phyloP scores from a whole-genome alignment of 2,888 invertebrate species.

The Troides oblongomaculatus region DNA sequence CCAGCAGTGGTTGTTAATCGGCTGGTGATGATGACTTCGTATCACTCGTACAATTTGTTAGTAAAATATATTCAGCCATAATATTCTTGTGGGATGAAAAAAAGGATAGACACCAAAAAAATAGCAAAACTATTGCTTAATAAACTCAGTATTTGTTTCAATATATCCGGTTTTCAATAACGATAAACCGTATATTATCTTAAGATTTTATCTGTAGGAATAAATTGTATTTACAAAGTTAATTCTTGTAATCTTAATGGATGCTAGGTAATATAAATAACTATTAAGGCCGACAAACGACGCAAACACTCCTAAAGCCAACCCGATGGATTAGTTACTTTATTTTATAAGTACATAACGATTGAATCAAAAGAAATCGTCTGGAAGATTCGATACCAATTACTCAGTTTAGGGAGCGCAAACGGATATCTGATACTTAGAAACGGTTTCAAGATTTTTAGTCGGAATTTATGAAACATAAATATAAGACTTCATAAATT shows the following conservation, averaged over 20 bases:
- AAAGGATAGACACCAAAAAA: too few relatives aligned
- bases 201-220: neutral
- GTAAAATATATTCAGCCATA: too few relatives aligned
- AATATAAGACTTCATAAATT: too few relatives aligned
- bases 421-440: neutral
- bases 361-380: neutral
- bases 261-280: neutral
- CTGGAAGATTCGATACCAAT: neutral
- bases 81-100: too few relatives aligned
- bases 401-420: neutral
- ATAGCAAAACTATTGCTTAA: too few relatives aligned
- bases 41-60: too few relatives aligned
- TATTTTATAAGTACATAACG: neutral
- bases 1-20: too few relatives aligned
- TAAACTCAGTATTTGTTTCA: too few relatives aligned
- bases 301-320: neutral
- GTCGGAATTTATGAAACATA: neutral
- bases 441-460: neutral
- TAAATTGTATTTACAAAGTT: neutral
- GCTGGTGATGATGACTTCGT: too few relatives aligned
- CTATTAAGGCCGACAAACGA: constrained; percentile 1
- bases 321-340: neutral
- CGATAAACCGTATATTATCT: neutral
- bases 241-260: neutral
- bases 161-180: too few relatives aligned